Evolutionary conservation across 2,797 vertebrate species (phyloP), one percentile per base, ranked within the genome.

Genomic region (Sylvia borin): DNA sequence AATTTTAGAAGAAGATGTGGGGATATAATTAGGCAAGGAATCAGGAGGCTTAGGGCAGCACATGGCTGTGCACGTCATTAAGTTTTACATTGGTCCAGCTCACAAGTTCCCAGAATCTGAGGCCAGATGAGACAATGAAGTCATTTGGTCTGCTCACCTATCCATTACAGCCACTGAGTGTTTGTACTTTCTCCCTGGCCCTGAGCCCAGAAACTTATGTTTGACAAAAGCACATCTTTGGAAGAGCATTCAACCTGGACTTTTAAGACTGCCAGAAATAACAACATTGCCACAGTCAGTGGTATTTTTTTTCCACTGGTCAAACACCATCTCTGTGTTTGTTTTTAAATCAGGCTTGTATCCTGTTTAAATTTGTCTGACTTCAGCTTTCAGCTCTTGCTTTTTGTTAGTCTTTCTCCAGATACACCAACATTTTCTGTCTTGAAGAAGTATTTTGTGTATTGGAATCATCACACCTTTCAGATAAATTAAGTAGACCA

Each of bases 101-200:
- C 48, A 51, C 54, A 81, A 55, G 25, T 92, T 94, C 71, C 55
- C 74, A 36, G 83, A 79, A 73, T 79, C 51, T 64, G 72, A 76
- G 54, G 71, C 74, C 62, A 53, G 70, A 73, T 68, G 50, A 92
- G 85, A 87, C 90, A 85, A 86, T 90, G 85, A 85, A 88, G 80
- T 85, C 4, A 76, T 92, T 88, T 88, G 57, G 32, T 88, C 76
- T 94, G 92, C 67, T 95, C 90, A 95, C 95, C 90, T 96, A 70
- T 93, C 83, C 86, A 76, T 95, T 94, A 76, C 90, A 90, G 66
- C 40, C 80, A 62, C 34, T 4, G 61, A 62, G 24, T 53, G 73
- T 68, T 90, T 88, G 73, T 70, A n/a, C 88, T 84, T 88, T 58
- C 62, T 78, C 22, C 20, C 20, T 92, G 92, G 94, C 88, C 27